Conservation (phyloP, 2,113 vertebrate genomes). For the Marmota flaviventris region DNA sequence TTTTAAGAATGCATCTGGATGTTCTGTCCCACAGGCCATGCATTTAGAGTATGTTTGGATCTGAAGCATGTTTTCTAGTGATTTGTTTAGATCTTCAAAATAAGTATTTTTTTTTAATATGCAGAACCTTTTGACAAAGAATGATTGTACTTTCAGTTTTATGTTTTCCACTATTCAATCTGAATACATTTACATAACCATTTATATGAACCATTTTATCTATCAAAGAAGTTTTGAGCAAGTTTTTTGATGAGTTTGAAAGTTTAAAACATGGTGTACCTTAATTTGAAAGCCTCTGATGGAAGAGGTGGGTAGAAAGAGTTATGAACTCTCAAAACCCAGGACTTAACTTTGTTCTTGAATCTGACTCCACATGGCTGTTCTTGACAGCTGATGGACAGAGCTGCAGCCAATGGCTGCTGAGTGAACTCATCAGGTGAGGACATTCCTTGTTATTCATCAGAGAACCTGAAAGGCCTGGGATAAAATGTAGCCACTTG, state of each 20-base stretch:
- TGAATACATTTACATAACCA: slow-evolving; percentile 30
- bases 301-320: neutral
- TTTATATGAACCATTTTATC: neutral
- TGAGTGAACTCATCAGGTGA: neutral
- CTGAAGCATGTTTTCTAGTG: neutral
- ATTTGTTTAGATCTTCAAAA: neutral
- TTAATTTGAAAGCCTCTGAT: neutral
- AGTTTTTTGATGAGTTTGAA: slow-evolving; percentile 43
- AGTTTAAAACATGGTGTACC: neutral
- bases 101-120: slow-evolving; percentile 17
- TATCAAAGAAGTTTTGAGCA: neutral
- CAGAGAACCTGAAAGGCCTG: neutral
- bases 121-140: slow-evolving; percentile 27
- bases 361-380: neutral
- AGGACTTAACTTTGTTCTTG: neutral
- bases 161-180: neutral
- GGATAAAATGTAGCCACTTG: neutral
- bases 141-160: slow-evolving; percentile 31
- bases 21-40: neutral
- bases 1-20: slow-evolving; percentile 20
- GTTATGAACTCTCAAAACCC: neutral
- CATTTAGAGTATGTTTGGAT: neutral
- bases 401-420: neutral
- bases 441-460: neutral
- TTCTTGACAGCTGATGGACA: neutral